Percentiles rank a stretch among this genome's conserved stretches.
These are phyloP conservation scores for Catagonus wagneri DNA, from an alignment of 2,113 vertebrate genomes.

Conservation along the genomic window DNA sequence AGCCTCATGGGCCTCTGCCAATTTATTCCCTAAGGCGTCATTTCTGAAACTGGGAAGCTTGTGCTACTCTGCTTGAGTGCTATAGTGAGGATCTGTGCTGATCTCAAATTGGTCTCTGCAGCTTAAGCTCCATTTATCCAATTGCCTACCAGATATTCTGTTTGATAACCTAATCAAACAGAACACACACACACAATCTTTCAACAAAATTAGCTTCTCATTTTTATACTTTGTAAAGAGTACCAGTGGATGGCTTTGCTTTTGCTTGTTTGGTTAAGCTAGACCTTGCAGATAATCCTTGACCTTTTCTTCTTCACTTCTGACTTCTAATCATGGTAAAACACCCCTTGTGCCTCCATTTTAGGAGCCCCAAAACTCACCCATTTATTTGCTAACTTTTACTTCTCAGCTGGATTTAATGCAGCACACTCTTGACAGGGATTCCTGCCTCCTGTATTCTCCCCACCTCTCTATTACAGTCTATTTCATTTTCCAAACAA, in stretches of 20 bases:
- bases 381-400: not conserved
- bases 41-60: not conserved
- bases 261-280: not conserved
- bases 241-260: not conserved
- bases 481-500: not conserved
- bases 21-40: not conserved
- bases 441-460: not conserved
- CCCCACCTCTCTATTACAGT: not conserved
- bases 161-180: not conserved
- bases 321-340: not conserved
- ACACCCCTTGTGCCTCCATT: not conserved
- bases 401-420: not conserved
- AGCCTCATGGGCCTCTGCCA: not conserved
- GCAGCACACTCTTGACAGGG: not conserved
- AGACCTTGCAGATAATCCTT: not conserved
- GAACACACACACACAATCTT: not conserved
- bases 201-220: not conserved
- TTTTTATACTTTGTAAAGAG: not conserved
- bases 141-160: not conserved
- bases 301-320: not conserved
- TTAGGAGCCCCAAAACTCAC: no score
- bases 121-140: not conserved
- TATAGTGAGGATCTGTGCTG: not conserved
- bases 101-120: not conserved
- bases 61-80: not conserved